phyloP scores from a whole-genome alignment of 2,888 invertebrate species.

The Strigamia crassipes region DNA sequence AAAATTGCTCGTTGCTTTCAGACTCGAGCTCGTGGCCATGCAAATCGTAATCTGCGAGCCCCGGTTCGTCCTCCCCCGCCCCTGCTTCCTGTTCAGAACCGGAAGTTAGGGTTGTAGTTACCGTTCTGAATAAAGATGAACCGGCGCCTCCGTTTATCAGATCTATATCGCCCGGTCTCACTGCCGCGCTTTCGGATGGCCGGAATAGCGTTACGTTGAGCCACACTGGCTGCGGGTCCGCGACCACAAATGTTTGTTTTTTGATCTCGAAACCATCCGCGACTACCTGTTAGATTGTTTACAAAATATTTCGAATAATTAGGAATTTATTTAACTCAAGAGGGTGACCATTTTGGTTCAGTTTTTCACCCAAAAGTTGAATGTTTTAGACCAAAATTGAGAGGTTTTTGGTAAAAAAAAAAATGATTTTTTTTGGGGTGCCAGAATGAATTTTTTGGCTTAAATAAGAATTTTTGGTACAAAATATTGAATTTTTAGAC shows the following conservation, averaged over 20 bases:
- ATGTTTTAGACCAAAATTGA: too few relatives aligned
- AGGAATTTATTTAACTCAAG: too few relatives aligned
- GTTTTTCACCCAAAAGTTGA: too few relatives aligned
- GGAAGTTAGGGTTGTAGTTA: not conserved
- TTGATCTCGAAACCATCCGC: constrained; percentile 82
- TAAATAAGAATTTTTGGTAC: too few relatives aligned
- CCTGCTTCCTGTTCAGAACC: not conserved
- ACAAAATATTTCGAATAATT: too few relatives aligned
- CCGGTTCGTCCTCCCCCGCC: not conserved
- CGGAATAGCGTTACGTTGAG: constrained; percentile 80
- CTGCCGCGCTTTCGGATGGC: constrained; percentile 68
- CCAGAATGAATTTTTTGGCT: too few relatives aligned
- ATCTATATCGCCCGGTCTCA: not conserved
- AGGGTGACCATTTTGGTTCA: too few relatives aligned
- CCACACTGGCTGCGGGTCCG: constrained; percentile 81
- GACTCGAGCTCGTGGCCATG: not conserved
- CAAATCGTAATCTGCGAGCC: not conserved
- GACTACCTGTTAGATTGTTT: constrained; percentile 74
- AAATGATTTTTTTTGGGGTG: too few relatives aligned
- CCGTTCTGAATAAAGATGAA: constrained; percentile 23
- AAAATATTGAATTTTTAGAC: too few relatives aligned
- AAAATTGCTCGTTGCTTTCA: not conserved
- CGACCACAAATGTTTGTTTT: constrained; percentile 83
- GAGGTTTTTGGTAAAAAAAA: too few relatives aligned
- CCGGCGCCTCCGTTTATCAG: not conserved